Conservation (phyloP, 35 echinoderm and acorn worm species). For the Lytechinus variegatus region DNA sequence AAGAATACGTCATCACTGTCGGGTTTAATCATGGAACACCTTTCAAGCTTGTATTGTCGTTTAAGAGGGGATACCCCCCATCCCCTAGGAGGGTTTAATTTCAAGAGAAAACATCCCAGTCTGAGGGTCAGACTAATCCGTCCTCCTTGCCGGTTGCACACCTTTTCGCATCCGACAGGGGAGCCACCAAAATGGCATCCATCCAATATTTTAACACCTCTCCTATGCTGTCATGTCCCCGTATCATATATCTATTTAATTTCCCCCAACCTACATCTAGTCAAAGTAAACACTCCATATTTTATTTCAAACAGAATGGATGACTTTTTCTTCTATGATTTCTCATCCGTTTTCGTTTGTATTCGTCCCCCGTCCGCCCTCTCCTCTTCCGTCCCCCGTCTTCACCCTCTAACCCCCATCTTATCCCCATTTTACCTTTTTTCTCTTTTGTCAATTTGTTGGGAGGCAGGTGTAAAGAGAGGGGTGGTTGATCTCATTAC, state of each 20-base stretch:
- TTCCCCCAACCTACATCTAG: slow-evolving; percentile 22
- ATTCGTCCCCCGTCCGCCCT: background rate
- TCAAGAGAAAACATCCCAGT: background rate
- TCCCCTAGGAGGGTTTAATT: background rate
- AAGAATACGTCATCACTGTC: background rate
- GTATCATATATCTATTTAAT: slow-evolving; percentile 57
- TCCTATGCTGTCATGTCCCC: background rate
- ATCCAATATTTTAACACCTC: slow-evolving; percentile 43
- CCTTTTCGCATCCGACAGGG: slow-evolving; percentile 26
- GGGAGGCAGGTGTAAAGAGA: slow-evolving; percentile 1
- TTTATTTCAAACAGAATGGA: slow-evolving; percentile 38
- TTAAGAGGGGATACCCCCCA: background rate
- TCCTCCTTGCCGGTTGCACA: slow-evolving; percentile 17
- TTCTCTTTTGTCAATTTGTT: slow-evolving; percentile 47
- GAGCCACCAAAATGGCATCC: slow-evolving; percentile 31
- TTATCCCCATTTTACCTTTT: background rate
- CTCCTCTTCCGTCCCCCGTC: background rate
- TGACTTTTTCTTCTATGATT: slow-evolving; percentile 25
- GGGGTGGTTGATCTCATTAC: background rate
- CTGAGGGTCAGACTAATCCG: slow-evolving; percentile 21
- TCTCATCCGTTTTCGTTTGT: background rate
- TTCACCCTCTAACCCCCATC: background rate
- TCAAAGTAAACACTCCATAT: slow-evolving; percentile 41
- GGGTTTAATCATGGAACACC: background rate
- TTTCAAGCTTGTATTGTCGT: background rate